phyloP scores from a whole-genome alignment of 23 tunicate species.

The Botrylloides violaceus region DNA sequence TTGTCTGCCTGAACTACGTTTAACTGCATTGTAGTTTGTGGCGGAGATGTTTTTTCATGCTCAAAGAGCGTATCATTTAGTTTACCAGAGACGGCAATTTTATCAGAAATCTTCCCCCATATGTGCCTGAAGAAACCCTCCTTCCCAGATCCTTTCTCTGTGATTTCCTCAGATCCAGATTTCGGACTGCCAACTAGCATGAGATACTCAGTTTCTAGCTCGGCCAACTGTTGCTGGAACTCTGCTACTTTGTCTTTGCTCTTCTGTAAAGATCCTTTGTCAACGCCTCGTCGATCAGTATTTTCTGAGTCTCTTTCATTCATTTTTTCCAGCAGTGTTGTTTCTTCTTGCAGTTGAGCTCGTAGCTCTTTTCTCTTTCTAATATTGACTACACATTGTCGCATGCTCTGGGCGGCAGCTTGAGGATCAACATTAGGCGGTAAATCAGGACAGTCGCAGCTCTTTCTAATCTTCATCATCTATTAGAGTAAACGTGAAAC shows the following conservation, averaged over 20 bases:
- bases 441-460: conserved; percentile 49
- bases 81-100: conserved; percentile 4
- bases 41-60: background rate
- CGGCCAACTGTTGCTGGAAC: background rate
- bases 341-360: background rate
- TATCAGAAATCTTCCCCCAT: conserved; percentile 2
- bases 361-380: conserved; percentile 20
- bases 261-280: background rate
- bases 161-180: background rate
- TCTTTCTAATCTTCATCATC: conserved; percentile 24
- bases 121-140: background rate
- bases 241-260: background rate
- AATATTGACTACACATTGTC: conserved; percentile 36
- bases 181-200: background rate
- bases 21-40: background rate
- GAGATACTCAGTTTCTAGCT: conserved; percentile 18
- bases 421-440: conserved; percentile 31
- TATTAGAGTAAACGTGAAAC: background rate
- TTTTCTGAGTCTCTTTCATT: background rate
- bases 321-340: background rate
- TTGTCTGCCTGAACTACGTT: background rate
- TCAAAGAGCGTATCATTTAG: conserved; percentile 14
- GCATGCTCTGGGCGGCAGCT: conserved; percentile 33
- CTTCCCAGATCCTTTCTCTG: background rate
- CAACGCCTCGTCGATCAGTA: background rate